Conservation (phyloP, 2,113 vertebrate species). For the Sarotherodon lohbergeri region DNA sequence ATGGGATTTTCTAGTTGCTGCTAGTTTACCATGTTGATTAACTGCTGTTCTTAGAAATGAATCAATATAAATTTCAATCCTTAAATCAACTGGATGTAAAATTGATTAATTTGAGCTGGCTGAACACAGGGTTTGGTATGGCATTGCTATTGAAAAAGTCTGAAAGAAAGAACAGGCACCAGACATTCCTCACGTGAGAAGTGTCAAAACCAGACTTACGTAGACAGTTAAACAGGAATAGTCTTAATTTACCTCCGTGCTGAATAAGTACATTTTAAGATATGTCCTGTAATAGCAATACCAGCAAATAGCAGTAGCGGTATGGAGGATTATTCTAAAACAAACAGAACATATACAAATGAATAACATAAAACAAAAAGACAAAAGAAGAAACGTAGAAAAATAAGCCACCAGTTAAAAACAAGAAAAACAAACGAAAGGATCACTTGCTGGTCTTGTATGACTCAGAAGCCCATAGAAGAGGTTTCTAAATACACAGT, state of each 20-base stretch:
- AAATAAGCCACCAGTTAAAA: slow-evolving; percentile 51
- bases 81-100: neutral
- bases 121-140: slow-evolving; percentile 2
- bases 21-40: neutral
- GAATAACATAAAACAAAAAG: slow-evolving; percentile 65
- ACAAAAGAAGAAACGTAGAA: slow-evolving; percentile 59
- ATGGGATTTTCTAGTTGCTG: neutral
- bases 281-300: slow-evolving; percentile 28
- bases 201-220: neutral
- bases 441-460: slow-evolving; percentile 49
- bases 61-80: neutral
- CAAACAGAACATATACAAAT: slow-evolving; percentile 56
- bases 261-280: slow-evolving; percentile 9
- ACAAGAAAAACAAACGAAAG: slow-evolving; percentile 65
- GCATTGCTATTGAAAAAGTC: neutral
- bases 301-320: slow-evolving; percentile 17
- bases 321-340: slow-evolving; percentile 7
- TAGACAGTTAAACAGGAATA: neutral
- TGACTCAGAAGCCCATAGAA: slow-evolving; percentile 45
- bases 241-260: neutral
- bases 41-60: neutral
- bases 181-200: slow-evolving; percentile 31
- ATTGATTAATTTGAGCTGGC: neutral
- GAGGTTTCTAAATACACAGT: slow-evolving; percentile 50
- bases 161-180: slow-evolving; percentile 31